Conservation (phyloP, 2,797 vertebrate species). For the Gymnoscopelus microlampas region DNA sequence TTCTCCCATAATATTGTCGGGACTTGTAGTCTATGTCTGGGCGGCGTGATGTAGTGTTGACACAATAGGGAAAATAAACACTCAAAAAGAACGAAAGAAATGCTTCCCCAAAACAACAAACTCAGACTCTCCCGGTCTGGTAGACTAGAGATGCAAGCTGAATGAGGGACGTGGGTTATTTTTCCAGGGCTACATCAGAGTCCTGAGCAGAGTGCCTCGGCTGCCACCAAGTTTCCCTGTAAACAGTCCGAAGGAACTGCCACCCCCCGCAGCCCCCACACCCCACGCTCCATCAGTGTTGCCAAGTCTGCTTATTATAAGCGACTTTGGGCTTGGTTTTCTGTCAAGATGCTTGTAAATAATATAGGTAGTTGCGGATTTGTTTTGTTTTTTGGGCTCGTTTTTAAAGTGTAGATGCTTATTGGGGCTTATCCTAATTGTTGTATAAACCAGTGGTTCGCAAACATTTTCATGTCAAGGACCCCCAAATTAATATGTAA, state of each 20-base stretch:
- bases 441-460: too few species aligned
- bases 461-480: too few species aligned
- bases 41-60: conserved; percentile 13
- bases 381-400: too few species aligned
- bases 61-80: conserved; percentile 62
- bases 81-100: conserved; percentile 19
- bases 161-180: conserved; percentile 39
- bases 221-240: conserved; percentile 62
- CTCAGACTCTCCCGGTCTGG: conserved; percentile 14
- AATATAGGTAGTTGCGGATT: too few species aligned
- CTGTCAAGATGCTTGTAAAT: too few species aligned
- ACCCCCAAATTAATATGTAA: too few species aligned
- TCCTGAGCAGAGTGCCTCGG: conserved; percentile 53
- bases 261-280: too few species aligned
- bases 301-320: too few species aligned
- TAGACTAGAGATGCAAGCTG: conserved; percentile 10
- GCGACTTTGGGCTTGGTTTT: too few species aligned
- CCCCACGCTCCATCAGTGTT: too few species aligned
- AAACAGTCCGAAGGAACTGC: conserved; percentile 64
- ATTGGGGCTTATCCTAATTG: too few species aligned
- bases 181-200: conserved; percentile 66
- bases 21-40: conserved; percentile 16
- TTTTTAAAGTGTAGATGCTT: too few species aligned
- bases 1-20: conserved; percentile 32
- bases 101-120: neutral